Percentiles rank a stretch among this genome's conserved stretches.
phyloP scores from a whole-genome alignment of 64 coral and sea anemone species.

The Actinia tenebrosa region DNA sequence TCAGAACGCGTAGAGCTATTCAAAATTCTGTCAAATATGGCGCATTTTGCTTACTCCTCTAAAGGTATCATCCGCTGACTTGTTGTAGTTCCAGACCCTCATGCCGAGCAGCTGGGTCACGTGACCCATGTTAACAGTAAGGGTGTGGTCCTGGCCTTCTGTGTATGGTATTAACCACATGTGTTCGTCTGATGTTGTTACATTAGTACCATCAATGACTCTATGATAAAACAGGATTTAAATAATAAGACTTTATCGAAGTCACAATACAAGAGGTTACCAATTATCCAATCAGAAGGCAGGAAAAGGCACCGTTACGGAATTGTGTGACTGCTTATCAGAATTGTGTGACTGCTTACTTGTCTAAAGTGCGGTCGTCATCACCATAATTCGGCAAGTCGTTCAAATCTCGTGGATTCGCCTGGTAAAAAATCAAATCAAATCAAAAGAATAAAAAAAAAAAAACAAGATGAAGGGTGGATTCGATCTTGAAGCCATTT shows the following conservation, averaged over 20 bases:
- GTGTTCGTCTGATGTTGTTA: slow-evolving; percentile 84
- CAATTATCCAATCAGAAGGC: too few species aligned
- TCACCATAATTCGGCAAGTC: slow-evolving; percentile 88
- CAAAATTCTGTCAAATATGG: neutral
- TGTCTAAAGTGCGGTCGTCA: slow-evolving; percentile 90
- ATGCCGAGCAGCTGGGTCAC: slow-evolving; percentile 51
- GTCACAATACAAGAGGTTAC: too few species aligned
- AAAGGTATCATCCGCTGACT: slow-evolving; percentile 85
- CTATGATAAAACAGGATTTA: slow-evolving; percentile 22
- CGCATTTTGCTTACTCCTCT: slow-evolving; percentile 62
- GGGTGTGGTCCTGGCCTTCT: slow-evolving; percentile 61
- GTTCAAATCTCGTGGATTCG: slow-evolving; percentile 84
- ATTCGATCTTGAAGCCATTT: neutral
- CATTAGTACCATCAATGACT: slow-evolving; percentile 74
- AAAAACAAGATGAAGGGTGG: too few species aligned
- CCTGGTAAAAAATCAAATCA: slow-evolving; percentile 28
- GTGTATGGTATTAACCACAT: slow-evolving; percentile 98
- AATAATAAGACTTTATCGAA: neutral
- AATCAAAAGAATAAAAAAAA: neutral
- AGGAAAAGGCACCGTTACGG: too few species aligned
- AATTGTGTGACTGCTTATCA: too few species aligned
- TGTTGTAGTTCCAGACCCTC: slow-evolving; percentile 91
- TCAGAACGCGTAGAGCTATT: neutral
- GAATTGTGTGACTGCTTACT: slow-evolving; percentile 43
- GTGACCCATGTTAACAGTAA: slow-evolving; percentile 75